phyloP scores from a whole-genome alignment of 2,797 vertebrate species.

The Scyliorhinus canicula region DNA sequence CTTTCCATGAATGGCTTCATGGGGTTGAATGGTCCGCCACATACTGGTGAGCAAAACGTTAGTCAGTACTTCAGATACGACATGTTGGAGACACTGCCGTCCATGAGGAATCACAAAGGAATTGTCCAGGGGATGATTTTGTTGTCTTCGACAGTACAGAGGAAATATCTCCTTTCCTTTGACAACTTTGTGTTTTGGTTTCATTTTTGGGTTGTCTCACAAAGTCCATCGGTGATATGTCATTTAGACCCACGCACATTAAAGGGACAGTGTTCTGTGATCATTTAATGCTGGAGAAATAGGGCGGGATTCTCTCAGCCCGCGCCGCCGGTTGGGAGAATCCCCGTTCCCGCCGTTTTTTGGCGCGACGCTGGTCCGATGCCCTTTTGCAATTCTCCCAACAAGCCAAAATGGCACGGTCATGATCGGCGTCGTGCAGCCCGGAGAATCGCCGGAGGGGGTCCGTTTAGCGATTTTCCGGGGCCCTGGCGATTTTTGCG shows the following conservation, averaged over 20 bases:
- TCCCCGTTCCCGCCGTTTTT: no score
- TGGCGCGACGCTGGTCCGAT: no score
- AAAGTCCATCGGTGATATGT: neutral
- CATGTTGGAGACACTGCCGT: neutral
- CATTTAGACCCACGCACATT: neutral
- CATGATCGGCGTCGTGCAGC: no score
- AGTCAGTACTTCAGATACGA: neutral
- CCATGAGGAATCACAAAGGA: neutral
- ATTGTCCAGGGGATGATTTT: neutral
- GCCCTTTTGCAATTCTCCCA: no score
- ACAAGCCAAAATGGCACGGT: no score
- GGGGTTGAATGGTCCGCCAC: no score
- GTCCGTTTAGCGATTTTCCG: no score
- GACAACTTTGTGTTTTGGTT: neutral
- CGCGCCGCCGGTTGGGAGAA: no score
- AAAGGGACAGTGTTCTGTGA: neutral
- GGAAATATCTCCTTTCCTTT: neutral
- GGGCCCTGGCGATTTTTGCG: no score
- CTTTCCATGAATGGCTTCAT: neutral
- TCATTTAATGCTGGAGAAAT: neutral
- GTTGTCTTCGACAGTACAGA: neutral
- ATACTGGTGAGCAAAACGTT: no score
- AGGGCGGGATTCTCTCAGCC: no score
- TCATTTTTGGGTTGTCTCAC: neutral
- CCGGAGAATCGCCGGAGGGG: no score